Evolutionary conservation across 2,797 vertebrate genomes (phyloP), one percentile per base, ranked within the genome.

Genomic region (Phylloscopus collybita): DNA sequence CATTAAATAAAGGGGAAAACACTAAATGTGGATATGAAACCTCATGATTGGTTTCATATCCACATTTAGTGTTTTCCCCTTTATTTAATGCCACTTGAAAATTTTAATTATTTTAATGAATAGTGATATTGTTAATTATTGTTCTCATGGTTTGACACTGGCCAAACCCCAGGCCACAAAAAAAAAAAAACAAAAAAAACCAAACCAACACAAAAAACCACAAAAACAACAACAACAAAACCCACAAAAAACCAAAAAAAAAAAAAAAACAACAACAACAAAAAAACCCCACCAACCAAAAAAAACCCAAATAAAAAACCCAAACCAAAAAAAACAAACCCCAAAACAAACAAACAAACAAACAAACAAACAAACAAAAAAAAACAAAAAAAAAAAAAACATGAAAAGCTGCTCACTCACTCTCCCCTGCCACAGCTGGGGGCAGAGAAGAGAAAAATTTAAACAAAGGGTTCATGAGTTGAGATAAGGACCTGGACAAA

Each of bases 401-500:
- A 32, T 1, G 2, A 22, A 14, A 84, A 84, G 36, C 12, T 1
- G 1, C 9, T 65, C 36, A 18, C 36, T 36, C 21, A 42, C 20
- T 5, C 9, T 65, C 20, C 16, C 30, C 20, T 44, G 17, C 51
- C 10, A 36, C 17, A 50, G 26, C 21, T 44, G 51, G 17, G 51
- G 17, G 26, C 14, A 66, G 44, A 59, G 30, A 21, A 50, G 44
- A 59, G 36, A 74, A 74, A 57, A 59, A 65, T 17, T 57, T 74
- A 30, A 42, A 74, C 0, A 0, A 57, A 42, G 17, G 7, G 26
- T 22, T 50, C 36, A 10, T 18, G 21, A 50, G 61, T 12, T 59
- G 59, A 64, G 42, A 47, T 23, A 42, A 50, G 13, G 21, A 74
- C 61, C 1, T 3, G 9, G 6, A 32, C 32, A 66, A 74, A 74